phyloP scores from a whole-genome alignment of 2,113 vertebrate species.

The Rhynchomys soricoides region DNA sequence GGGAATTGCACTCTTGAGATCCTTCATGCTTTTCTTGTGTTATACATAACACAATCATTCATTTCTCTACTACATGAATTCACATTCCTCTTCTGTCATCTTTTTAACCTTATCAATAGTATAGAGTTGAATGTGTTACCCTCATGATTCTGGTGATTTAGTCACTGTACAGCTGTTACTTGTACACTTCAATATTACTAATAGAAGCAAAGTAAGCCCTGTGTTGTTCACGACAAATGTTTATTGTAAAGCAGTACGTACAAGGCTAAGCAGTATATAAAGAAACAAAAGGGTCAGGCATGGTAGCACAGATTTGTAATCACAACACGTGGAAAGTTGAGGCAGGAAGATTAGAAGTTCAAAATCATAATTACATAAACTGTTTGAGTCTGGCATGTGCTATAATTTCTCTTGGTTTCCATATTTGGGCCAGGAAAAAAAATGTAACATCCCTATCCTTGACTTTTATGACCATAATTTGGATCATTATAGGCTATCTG shows the following conservation, averaged over 20 bases:
- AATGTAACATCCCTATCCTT: neutral
- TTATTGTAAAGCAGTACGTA: neutral
- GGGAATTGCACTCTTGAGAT: neutral
- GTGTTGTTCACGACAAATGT: neutral
- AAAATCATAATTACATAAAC: neutral
- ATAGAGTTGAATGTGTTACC: neutral
- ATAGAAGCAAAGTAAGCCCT: neutral
- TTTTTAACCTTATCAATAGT: neutral
- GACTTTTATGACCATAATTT: constrained; percentile 36
- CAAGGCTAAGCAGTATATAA: neutral
- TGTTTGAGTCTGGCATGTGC: neutral
- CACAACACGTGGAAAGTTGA: neutral
- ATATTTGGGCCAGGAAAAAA: neutral
- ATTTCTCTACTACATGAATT: neutral
- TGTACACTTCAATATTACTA: neutral
- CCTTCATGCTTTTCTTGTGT: neutral
- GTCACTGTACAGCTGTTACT: neutral
- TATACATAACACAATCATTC: neutral
- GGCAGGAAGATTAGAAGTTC: neutral
- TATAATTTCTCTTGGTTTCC: neutral
- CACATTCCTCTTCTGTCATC: neutral
- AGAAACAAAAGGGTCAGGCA: neutral
- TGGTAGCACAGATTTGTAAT: too few relatives aligned
- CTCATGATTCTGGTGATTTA: neutral
- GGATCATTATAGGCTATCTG: neutral